Conservation (phyloP, 2,113 vertebrate genomes). For the Pelodiscus sinensis region DNA sequence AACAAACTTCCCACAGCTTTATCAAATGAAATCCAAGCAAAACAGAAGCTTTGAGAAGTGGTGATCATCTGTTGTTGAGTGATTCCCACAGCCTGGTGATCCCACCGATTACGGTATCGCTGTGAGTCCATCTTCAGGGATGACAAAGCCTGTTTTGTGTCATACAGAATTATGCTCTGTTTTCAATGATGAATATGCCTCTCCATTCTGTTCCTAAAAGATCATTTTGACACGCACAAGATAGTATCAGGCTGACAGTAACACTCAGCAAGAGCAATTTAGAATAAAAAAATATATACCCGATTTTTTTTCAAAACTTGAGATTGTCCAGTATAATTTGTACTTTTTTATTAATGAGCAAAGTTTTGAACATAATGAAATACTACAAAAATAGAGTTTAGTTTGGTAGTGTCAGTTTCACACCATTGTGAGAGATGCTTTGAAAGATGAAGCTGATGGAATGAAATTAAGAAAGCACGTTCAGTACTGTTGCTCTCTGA, state of each 20-base stretch:
- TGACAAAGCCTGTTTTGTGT: neutral
- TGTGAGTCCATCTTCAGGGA: neutral
- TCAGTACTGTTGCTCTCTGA: neutral
- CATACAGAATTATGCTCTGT: neutral
- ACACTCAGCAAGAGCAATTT: fast-evolving
- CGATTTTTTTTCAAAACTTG: neutral
- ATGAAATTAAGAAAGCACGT: too few species aligned
- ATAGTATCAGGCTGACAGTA: fast-evolving
- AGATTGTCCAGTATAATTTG: fast-evolving
- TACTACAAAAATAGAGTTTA: neutral
- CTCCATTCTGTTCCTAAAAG: neutral
- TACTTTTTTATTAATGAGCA: neutral
- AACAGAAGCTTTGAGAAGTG: neutral
- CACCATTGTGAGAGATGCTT: neutral
- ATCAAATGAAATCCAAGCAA: too few species aligned
- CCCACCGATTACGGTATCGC: neutral
- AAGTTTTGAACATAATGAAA: neutral
- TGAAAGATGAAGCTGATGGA: neutral
- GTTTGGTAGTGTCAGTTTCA: neutral
- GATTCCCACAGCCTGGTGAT: too few species aligned
- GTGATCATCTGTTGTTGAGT: neutral
- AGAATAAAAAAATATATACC: fast-evolving
- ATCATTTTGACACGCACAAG: fast-evolving
- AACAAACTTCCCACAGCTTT: neutral
- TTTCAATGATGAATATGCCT: neutral